phyloP scores from a whole-genome alignment of 2,113 vertebrate species.

The Corythoichthys haematopterus region DNA sequence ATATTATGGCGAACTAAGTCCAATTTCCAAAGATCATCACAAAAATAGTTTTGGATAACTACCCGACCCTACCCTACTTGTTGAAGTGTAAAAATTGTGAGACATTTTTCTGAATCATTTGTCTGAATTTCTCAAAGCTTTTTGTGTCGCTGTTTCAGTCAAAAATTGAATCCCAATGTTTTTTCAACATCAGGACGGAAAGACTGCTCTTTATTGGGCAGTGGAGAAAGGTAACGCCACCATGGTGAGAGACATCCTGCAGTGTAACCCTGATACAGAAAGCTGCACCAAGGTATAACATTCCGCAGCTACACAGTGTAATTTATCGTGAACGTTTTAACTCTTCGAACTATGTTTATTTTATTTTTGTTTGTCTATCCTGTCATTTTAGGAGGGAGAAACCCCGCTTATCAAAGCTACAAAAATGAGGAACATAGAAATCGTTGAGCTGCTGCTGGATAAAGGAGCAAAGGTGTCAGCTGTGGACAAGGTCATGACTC shows the following conservation, averaged over 20 bases:
- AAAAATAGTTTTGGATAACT: too few species aligned
- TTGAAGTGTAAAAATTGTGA: too few species aligned
- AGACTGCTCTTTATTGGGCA: conserved; percentile 95
- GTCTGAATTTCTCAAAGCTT: too few species aligned
- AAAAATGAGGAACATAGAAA: conserved; percentile 97
- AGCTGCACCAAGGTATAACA: conserved; percentile 88
- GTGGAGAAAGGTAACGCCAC: conserved; percentile 95
- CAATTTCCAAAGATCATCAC: too few species aligned
- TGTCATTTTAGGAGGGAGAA: conserved; percentile 83
- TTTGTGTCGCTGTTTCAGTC: not conserved
- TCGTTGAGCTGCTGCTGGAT: conserved; percentile 92
- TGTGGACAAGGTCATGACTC: conserved; percentile 78
- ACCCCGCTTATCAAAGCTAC: conserved; percentile 96
- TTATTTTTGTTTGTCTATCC: not conserved
- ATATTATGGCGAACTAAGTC: not conserved
- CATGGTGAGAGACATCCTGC: conserved; percentile 96
- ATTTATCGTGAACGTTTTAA: not conserved
- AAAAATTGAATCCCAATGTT: not conserved
- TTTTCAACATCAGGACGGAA: conserved; percentile 80
- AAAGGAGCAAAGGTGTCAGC: conserved; percentile 96
- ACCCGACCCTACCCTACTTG: too few species aligned
- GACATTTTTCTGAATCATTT: too few species aligned
- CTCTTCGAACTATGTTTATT: not conserved
- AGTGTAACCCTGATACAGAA: conserved; percentile 96
- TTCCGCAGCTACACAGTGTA: not conserved